Percentiles rank a stretch among this genome's conserved stretches.
These are phyloP conservation scores for Ceyx cyanopectus DNA, from an alignment of 2,113 vertebrate genomes.

Conservation along the genomic window DNA sequence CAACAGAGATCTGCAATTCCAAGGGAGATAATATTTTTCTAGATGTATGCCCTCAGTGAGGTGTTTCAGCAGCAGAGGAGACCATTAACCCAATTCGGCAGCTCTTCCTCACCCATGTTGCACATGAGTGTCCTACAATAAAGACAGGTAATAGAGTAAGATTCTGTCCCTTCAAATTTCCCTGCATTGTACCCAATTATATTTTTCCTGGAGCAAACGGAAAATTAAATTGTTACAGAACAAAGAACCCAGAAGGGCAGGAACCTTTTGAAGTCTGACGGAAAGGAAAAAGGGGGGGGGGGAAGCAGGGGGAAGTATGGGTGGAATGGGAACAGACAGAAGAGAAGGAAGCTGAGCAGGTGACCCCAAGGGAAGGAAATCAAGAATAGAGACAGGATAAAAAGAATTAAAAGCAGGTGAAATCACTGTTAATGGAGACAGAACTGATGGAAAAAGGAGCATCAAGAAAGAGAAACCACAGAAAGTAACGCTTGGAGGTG, in stretches of 20 bases:
- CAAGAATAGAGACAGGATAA: neutral
- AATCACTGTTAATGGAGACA: neutral
- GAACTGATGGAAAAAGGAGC: neutral
- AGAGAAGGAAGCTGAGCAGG: neutral
- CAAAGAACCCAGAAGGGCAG: neutral
- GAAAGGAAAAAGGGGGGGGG: neutral
- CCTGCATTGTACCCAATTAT: neutral
- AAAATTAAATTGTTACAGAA: neutral
- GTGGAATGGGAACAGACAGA: neutral
- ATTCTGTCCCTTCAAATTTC: neutral
- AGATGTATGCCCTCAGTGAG: constrained; percentile 6
- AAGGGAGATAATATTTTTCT: constrained; percentile 9
- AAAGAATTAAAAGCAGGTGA: neutral
- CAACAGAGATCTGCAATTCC: constrained; percentile 8
- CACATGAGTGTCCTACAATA: neutral
- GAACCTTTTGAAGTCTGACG: neutral
- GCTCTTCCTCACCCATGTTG: neutral
- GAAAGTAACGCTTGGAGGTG: neutral
- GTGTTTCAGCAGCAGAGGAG: constrained; percentile 11
- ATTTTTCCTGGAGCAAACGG: neutral
- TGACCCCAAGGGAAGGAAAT: neutral
- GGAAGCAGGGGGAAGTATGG: neutral
- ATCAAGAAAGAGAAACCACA: neutral
- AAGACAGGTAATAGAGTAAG: neutral
- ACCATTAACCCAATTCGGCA: constrained; percentile 12